A percentile compares a stretch with the other conserved stretches of the same genome.
These are phyloP conservation scores for Verasper variegatus DNA, from an alignment of 2,113 vertebrate species.

Conservation along the genomic window DNA sequence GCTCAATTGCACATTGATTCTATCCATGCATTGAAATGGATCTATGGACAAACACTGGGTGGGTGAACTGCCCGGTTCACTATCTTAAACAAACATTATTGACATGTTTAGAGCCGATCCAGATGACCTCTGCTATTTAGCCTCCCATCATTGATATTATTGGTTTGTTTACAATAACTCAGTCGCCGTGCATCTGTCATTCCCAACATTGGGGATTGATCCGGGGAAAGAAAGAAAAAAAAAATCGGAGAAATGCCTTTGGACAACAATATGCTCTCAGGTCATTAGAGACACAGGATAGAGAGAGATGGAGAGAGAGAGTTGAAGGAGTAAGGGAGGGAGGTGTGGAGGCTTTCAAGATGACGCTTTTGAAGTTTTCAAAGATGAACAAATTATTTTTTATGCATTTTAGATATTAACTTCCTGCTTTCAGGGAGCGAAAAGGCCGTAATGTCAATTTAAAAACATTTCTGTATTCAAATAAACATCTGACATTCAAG, in stretches of 20 bases:
- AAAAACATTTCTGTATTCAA: slow-evolving; percentile 7
- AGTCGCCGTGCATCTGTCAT: slow-evolving; percentile 57
- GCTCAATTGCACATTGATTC: slow-evolving; percentile 61
- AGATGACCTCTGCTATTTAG: slow-evolving; percentile 60
- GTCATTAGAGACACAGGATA: slow-evolving; percentile 18
- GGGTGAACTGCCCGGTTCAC: slow-evolving; percentile 21
- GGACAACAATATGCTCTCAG: slow-evolving; percentile 45
- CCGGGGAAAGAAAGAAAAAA: slow-evolving; percentile 49
- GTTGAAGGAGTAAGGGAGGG: not conserved
- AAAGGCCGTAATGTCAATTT: not conserved
- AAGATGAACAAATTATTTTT: too few relatives aligned
- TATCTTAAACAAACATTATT: slow-evolving; percentile 73
- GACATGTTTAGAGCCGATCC: slow-evolving; percentile 69
- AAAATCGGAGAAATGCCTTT: slow-evolving; percentile 62
- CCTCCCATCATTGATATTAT: slow-evolving; percentile 68
- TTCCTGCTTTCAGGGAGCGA: not conserved
- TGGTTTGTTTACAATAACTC: slow-evolving; percentile 69
- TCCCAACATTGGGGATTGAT: slow-evolving; percentile 58
- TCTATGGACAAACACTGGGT: slow-evolving; percentile 35
- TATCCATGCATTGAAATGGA: slow-evolving; percentile 58
- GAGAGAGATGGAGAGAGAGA: not conserved
- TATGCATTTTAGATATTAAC: too few relatives aligned
- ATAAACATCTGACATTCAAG: slow-evolving; percentile 4
- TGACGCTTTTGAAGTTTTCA: too few relatives aligned
- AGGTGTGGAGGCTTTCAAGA: not conserved